Percentiles rank a stretch among this genome's conserved stretches.
These are phyloP conservation scores for Ophonus ardosiacus DNA, from an alignment of 2,888 invertebrate genomes.

Conservation along the genomic window DNA sequence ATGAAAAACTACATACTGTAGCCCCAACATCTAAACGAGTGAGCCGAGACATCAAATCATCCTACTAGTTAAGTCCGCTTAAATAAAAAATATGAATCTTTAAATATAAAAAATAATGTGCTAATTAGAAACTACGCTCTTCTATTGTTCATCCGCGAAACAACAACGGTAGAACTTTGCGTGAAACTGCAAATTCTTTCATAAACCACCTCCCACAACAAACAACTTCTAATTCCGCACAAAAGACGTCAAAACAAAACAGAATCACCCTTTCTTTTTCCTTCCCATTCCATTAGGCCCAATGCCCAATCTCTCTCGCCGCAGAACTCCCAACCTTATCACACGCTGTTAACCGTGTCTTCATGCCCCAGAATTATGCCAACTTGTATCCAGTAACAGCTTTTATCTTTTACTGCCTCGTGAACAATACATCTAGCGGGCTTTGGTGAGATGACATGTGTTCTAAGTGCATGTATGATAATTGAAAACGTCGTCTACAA, in stretches of 20 bases:
- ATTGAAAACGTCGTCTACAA: conserved; percentile 50
- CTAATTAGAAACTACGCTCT: not conserved
- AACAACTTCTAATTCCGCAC: conserved; percentile 18
- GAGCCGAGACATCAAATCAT: no score
- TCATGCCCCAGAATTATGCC: conserved; percentile 10
- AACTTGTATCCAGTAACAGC: conserved; percentile 37
- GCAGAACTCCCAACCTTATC: conserved; percentile 12
- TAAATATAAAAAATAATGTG: not conserved
- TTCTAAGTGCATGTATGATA: conserved; percentile 38
- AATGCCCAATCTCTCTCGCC: not conserved
- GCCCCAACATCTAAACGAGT: no score
- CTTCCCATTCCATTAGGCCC: not conserved
- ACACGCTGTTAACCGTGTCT: conserved; percentile 32
- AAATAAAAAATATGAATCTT: not conserved
- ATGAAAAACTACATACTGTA: no score
- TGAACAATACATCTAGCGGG: conserved; percentile 34
- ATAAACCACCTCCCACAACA: not conserved
- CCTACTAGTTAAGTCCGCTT: no score
- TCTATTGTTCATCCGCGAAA: not conserved
- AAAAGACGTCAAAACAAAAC: conserved; percentile 43
- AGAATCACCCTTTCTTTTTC: conserved; percentile 15
- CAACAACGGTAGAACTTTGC: not conserved
- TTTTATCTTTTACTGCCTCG: conserved; percentile 38
- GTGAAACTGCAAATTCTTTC: not conserved
- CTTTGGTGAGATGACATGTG: conserved; percentile 29